A percentile compares a stretch with the other conserved stretches of the same genome.
Conservation (phyloP, 2,113 vertebrate genomes). For the Fregetta grallaria region DNA sequence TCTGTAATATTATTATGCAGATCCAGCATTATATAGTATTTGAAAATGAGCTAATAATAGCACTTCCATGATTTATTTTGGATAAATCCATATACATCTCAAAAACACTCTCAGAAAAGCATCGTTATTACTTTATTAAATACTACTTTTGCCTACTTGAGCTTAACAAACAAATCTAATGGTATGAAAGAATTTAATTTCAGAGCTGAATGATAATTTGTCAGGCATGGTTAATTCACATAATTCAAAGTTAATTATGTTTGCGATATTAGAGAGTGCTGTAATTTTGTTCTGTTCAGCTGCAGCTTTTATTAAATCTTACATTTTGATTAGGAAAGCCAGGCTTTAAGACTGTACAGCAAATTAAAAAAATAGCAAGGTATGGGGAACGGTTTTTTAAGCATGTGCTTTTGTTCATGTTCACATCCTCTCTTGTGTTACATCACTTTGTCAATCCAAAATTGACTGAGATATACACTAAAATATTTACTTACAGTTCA, state of each 20-base stretch:
- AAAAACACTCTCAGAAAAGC: conserved; percentile 67
- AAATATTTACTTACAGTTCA: neutral
- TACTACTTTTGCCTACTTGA: conserved; percentile 79
- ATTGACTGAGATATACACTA: neutral
- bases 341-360: conserved; percentile 37
- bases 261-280: conserved; percentile 74
- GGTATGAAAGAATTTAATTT: conserved; percentile 84
- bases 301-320: conserved; percentile 76
- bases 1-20: conserved; percentile 26
- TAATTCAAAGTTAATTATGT: conserved; percentile 87
- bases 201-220: conserved; percentile 83
- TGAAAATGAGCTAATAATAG: conserved; percentile 68
- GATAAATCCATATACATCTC: conserved; percentile 67
- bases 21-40: conserved; percentile 17
- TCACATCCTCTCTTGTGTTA: neutral
- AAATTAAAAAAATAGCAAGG: neutral
- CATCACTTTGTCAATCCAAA: neutral
- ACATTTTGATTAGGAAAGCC: conserved; percentile 72
- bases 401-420: neutral
- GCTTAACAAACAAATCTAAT: conserved; percentile 85
- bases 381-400: neutral
- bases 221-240: conserved; percentile 82
- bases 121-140: conserved; percentile 79
- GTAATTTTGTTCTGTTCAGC: conserved; percentile 78
- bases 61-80: conserved; percentile 69